phyloP scores from a whole-genome alignment of 2,888 invertebrate genomes.

The Synergus gifuensis region DNA sequence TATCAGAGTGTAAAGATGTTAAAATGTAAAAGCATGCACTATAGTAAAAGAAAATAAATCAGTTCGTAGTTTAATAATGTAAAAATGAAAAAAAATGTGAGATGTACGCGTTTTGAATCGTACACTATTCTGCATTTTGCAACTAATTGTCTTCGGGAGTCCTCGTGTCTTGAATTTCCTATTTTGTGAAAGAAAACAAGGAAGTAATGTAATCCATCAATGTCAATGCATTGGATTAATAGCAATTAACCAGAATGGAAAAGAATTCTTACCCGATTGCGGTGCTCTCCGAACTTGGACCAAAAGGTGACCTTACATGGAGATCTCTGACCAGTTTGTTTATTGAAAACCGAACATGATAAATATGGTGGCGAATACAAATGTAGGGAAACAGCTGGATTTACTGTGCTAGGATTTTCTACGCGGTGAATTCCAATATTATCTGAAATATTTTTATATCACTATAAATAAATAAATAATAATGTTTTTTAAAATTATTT shows the following conservation, averaged over 20 bases:
- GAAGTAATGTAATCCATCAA: slow-evolving; percentile 17
- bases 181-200: slow-evolving; percentile 20
- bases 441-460: slow-evolving; percentile 81
- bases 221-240: slow-evolving; percentile 12
- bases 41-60: not conserved
- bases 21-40: not conserved
- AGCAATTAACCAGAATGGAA: slow-evolving; percentile 10
- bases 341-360: slow-evolving; percentile 93
- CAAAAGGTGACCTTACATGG: slow-evolving; percentile 91
- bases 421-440: slow-evolving; percentile 96
- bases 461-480: not conserved
- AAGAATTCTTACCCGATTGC: slow-evolving; percentile 81
- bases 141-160: slow-evolving; percentile 74
- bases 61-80: not conserved
- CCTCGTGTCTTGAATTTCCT: slow-evolving; percentile 75
- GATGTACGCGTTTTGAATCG: not conserved
- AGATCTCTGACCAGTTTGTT: slow-evolving; percentile 89
- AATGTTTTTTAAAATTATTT: too few relatives aligned
- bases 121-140: slow-evolving; percentile 8
- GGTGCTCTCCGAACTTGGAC: slow-evolving; percentile 92
- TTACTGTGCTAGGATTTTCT: slow-evolving; percentile 94
- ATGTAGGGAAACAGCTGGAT: slow-evolving; percentile 94
- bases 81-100: not conserved
- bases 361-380: slow-evolving; percentile 97
- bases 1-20: not conserved